Percentiles rank a stretch among this genome's conserved stretches.
phyloP scores from a whole-genome alignment of 2,888 invertebrate genomes.

The Deilephila porcellus region DNA sequence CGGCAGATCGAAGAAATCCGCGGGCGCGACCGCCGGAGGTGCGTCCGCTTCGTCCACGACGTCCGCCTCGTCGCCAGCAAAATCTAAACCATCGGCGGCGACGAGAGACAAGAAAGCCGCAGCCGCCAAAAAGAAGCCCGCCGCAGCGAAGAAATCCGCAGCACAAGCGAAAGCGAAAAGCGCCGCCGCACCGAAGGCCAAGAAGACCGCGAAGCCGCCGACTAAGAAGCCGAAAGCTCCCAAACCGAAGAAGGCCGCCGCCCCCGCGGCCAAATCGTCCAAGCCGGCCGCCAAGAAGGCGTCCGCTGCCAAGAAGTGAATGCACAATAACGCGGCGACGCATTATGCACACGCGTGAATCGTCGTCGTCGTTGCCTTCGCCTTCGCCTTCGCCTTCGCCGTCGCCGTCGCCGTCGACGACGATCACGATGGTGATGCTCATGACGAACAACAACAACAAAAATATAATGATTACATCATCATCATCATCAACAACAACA shows the following conservation, averaged over 20 bases:
- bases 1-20: conserved; percentile 24
- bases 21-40: conserved; percentile 34
- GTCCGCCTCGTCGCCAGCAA: conserved; percentile 40
- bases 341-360: not conserved
- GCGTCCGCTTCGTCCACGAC: conserved; percentile 1
- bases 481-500: not conserved
- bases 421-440: not conserved
- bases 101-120: conserved; percentile 50
- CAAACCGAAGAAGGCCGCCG: conserved; percentile 59
- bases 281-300: conserved; percentile 47
- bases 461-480: too few species aligned
- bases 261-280: conserved; percentile 43
- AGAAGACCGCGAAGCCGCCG: conserved; percentile 50
- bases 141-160: conserved; percentile 47
- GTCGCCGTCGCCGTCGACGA: not conserved
- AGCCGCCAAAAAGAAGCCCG: conserved; percentile 50
- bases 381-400: too few species aligned
- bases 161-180: conserved; percentile 43
- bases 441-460: not conserved
- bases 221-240: conserved; percentile 67
- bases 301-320: conserved; percentile 43
- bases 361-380: not conserved
- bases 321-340: conserved; percentile 14
- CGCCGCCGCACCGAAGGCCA: conserved; percentile 57
- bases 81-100: conserved; percentile 37